Evolutionary conservation across 2,888 invertebrate genomes (phyloP).

Genomic region (Gastrophysa polygoni): DNA sequence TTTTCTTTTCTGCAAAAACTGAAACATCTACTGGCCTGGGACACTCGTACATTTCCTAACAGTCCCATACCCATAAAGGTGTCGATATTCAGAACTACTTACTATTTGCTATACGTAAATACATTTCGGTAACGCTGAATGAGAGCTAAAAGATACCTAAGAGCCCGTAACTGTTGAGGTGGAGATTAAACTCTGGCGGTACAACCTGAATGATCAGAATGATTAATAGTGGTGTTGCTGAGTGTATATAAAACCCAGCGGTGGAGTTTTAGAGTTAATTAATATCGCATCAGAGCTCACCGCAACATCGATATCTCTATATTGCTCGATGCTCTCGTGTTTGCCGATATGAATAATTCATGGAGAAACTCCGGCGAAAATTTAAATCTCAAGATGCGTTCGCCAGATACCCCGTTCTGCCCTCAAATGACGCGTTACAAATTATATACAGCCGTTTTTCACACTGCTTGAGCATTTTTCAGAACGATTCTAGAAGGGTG

Average conservation of each 20-base stretch:
- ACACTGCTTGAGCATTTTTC: constrained; percentile 3
- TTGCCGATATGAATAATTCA: constrained; percentile 54
- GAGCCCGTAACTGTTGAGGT: constrained; percentile 48
- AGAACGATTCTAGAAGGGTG: neutral
- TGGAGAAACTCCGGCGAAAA: constrained; percentile 50
- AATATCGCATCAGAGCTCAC: constrained; percentile 51
- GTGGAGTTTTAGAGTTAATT: constrained; percentile 47
- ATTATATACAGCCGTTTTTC: constrained; percentile 33
- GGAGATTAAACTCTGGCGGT: constrained; percentile 43
- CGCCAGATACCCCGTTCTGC: constrained; percentile 42
- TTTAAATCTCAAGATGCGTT: constrained; percentile 55
- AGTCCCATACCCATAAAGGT: too few relatives aligned
- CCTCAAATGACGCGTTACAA: constrained; percentile 42
- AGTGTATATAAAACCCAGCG: constrained; percentile 28
- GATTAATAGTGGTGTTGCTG: constrained; percentile 23
- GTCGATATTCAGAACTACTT: too few relatives aligned
- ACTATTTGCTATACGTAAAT: too few relatives aligned
- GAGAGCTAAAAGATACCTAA: constrained; percentile 21
- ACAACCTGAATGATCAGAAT: constrained; percentile 26
- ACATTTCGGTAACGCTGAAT: too few relatives aligned
- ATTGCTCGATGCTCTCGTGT: constrained; percentile 50
- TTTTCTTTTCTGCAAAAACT: too few relatives aligned
- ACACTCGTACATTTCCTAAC: too few relatives aligned
- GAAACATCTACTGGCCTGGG: too few relatives aligned
- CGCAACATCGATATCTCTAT: constrained; percentile 50